Base-by-base conservation (phyloP, 53 echinoderm and acorn worm genomes). In the Stichopus horrens region DNA sequence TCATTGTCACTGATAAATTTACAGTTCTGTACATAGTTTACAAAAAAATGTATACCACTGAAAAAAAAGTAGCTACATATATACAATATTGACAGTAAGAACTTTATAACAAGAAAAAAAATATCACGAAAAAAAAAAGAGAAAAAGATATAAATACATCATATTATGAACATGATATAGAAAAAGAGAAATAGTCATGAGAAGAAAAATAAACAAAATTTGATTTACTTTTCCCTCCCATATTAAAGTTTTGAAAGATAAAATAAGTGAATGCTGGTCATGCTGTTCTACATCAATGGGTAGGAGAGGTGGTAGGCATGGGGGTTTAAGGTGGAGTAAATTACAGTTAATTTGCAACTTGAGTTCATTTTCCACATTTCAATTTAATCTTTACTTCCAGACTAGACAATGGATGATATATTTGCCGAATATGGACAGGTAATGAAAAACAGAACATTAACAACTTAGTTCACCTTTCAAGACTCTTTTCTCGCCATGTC, bases 31-130 rank as follows among this genome's bases (percentile, higher is more conserved):
- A 81, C 81, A 81, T 81, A 57, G 81, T 81, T 58, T 81, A 81
- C 81, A 81, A 81, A 81, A 81, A 81, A 81, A 56, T 81, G 81
- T 81, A 81, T 81, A 57, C 81, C 81, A 81, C 81, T 81, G 81
- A 81, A 55, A 57, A 81, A 81, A 81, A 57, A 57, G 58, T 57
- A 58, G 57, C 20, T 56, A 56, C 58, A 55, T 81, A 81, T 81
- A 21, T 81, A 81, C 81, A 81, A 18, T 81, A 81, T 81, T 56
- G 71, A 56, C 58, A 81, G 81, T 81, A 81, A 57, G 81, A 81
- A 81, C 81, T 81, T 81, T 58, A 81, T 81, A 81, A 81, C 58
- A 71, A n/a, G 81, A 81, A 57, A 81, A 56, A 80, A 58, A 58
- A 79, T 18, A 79, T 52, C 54, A 79, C 57, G 19, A 56, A 20